These are phyloP conservation scores for Alouatta palliata DNA, from an alignment of 2,113 vertebrate species.

Conservation along the genomic window DNA sequence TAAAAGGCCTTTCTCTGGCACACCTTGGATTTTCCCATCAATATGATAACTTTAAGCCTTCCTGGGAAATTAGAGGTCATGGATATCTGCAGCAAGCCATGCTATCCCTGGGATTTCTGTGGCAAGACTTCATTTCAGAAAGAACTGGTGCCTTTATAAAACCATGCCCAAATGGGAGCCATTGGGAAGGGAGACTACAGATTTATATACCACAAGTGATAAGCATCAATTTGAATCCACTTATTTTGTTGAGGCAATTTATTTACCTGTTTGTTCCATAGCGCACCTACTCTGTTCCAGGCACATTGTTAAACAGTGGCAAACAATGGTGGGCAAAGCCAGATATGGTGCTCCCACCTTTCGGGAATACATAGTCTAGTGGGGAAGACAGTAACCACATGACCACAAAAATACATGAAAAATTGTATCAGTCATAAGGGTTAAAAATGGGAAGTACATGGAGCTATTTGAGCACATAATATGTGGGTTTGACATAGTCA, in stretches of 20 bases:
- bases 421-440: not conserved
- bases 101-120: not conserved
- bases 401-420: not conserved
- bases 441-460: not conserved
- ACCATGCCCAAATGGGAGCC: not conserved
- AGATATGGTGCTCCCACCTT: not conserved
- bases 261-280: not conserved
- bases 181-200: not conserved
- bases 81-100: not conserved
- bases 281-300: not conserved
- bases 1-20: not conserved
- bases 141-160: not conserved
- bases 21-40: not conserved
- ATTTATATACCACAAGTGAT: not conserved
- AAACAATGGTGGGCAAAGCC: not conserved
- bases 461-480: not conserved
- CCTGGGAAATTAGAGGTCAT: not conserved
- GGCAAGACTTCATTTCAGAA: not conserved
- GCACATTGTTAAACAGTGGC: not conserved
- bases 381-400: not conserved
- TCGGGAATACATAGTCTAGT: not conserved
- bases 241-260: not conserved
- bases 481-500: not conserved
- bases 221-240: not conserved
- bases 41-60: not conserved